Evolutionary conservation across 2,797 vertebrate species (phyloP), one percentile per base, ranked within the genome.

Genomic region (Parauchenoglanis ngamensis): DNA sequence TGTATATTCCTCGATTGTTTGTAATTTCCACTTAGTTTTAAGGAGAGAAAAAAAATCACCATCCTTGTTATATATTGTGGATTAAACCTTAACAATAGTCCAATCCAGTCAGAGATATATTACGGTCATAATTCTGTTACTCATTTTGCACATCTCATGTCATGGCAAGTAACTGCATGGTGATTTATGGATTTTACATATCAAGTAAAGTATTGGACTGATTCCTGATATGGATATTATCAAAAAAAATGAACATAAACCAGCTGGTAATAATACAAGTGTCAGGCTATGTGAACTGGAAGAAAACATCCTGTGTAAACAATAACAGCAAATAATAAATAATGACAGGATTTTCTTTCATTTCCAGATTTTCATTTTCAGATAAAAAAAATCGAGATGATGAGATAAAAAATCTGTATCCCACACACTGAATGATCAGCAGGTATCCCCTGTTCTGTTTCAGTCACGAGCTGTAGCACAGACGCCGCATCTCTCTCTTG

Each of bases 391-490:
- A 40, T 4, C 4, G 15, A 31, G 3, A 83, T 83, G 12, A 83
- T 23, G 23, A n/a, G 35, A 23, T 31, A 28, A 23, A 40, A 40
- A 28, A 21, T 65, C 25, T 19, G 35, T 5, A 49, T 52, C 61
- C 40, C 15, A 83, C 61, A 12, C 25, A 31, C 59, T 28, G 57
- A 65, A 83, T 46, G 8, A 56, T 65, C 31, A 49, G 63, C 83
- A 57, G 61, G 57, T 31, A 83, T 8, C 25, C 35, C 11, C 40
- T 75, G n/a, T 70, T 87, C 84, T 12, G 65, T 70, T 81, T 35
- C 54, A 79, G 84, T 81, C 73, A 67, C 15, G 40, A 86, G 68
- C 83, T 80, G 31, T 75, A 49, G 68, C 52, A 46, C 52, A 56
- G 46, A 80, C 44, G 4, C 82, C 3, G 72, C 72, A 85, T 56